phyloP scores from a whole-genome alignment of 1,140 invertebrate species.

The Agrypnia vestita region DNA sequence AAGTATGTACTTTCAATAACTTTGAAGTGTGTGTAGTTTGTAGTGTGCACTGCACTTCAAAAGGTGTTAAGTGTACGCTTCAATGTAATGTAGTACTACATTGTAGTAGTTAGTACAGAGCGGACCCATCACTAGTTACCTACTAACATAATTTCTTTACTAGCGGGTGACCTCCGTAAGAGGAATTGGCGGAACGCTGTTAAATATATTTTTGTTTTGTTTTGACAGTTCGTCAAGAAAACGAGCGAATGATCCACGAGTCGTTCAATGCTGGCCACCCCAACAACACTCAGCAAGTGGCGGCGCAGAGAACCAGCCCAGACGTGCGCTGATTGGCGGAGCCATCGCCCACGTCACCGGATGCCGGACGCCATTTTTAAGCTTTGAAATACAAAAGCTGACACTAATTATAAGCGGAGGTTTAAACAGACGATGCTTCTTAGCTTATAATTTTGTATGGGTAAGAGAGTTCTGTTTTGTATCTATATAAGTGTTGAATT shows the following conservation, averaged over 20 bases:
- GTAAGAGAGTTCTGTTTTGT: not conserved
- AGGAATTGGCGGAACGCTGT: too few species aligned
- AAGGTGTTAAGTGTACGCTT: too few species aligned
- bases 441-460: not conserved
- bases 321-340: constrained; percentile 43
- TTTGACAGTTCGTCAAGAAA: constrained; percentile 58
- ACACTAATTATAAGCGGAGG: not conserved
- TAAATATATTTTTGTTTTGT: constrained; percentile 24
- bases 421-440: not conserved
- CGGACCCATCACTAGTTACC: too few species aligned
- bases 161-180: too few species aligned
- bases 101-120: too few species aligned
- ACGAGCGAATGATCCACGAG: constrained; percentile 56
- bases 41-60: too few species aligned
- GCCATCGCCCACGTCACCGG: constrained; percentile 6
- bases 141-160: too few species aligned
- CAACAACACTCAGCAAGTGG: constrained; percentile 48
- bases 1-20: too few species aligned
- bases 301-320: constrained; percentile 30
- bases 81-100: too few species aligned
- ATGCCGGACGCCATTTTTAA: not conserved
- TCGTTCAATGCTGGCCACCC: constrained; percentile 46
- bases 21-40: too few species aligned
- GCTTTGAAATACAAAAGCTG: not conserved
- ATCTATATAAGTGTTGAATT: constrained; percentile 2